Conservation (phyloP, 1,140 invertebrate genomes). For the Orussus abietinus region DNA sequence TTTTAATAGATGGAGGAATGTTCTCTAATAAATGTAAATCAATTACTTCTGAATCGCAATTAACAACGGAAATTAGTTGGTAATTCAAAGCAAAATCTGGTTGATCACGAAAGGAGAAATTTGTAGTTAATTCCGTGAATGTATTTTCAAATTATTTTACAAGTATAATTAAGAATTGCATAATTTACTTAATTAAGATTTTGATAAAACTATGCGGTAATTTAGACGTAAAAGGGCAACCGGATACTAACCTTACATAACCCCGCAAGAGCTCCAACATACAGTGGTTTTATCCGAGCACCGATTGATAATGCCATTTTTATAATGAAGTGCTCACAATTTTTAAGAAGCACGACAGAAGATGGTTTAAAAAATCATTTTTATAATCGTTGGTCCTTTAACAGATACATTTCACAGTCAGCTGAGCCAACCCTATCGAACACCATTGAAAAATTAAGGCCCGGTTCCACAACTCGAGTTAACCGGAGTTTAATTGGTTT, state of each 20-base stretch:
- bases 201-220: not conserved
- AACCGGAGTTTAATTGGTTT: no score
- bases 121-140: no score
- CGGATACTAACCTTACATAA: conserved; percentile 40
- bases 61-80: no score
- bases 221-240: not conserved
- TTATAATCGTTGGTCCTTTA: not conserved
- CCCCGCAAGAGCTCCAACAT: conserved; percentile 14
- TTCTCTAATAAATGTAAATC: no score
- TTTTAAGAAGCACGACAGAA: not conserved
- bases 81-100: no score
- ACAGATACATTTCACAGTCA: conserved; percentile 5
- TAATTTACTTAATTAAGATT: not conserved
- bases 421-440: conserved; percentile 7
- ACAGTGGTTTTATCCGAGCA: conserved; percentile 12
- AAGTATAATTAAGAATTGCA: no score
- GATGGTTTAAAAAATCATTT: not conserved
- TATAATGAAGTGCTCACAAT: conserved; percentile 7
- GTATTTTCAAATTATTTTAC: no score
- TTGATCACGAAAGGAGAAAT: no score
- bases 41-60: no score
- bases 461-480: no score
- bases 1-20: no score
- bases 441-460: conserved; percentile 5
- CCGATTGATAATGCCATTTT: conserved; percentile 25